These are phyloP conservation scores for Eustalomyia histrio DNA, from an alignment of 2,888 invertebrate genomes.

Conservation along the genomic window DNA sequence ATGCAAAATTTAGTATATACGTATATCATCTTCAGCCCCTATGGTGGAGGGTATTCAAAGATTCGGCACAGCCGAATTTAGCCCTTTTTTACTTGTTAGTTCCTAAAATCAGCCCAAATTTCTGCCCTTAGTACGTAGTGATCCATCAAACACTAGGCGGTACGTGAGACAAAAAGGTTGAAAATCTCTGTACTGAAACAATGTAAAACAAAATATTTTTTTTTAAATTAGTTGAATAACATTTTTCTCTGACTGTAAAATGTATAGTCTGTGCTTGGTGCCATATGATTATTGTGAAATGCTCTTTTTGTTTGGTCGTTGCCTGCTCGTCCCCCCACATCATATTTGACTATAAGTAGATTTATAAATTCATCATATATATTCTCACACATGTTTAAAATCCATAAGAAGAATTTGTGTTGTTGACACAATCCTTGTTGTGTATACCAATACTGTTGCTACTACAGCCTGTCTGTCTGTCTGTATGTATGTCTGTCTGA, in stretches of 20 bases:
- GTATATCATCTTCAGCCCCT: too few species aligned
- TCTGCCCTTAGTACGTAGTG: too few species aligned
- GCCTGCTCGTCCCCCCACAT: background rate
- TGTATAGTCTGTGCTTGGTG: background rate
- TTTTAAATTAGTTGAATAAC: too few species aligned
- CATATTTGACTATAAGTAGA: background rate
- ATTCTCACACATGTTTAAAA: background rate
- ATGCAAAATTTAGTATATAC: too few species aligned
- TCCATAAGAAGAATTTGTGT: constrained; percentile 7
- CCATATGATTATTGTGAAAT: background rate
- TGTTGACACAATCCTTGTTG: constrained; percentile 33
- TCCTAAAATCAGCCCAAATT: too few species aligned
- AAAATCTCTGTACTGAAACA: too few species aligned
- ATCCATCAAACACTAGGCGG: too few species aligned
- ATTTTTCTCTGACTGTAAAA: background rate
- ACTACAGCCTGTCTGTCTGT: background rate
- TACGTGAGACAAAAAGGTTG: too few species aligned
- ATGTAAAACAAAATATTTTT: too few species aligned
- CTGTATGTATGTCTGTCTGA: background rate
- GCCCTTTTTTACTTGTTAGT: too few species aligned
- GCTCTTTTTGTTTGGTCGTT: background rate
- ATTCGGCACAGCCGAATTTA: too few species aligned
- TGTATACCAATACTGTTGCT: background rate
- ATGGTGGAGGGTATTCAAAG: too few species aligned
- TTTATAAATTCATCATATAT: background rate